Evolutionary conservation across 2,797 vertebrate species (phyloP).

Genomic region (Falco cherrug): DNA sequence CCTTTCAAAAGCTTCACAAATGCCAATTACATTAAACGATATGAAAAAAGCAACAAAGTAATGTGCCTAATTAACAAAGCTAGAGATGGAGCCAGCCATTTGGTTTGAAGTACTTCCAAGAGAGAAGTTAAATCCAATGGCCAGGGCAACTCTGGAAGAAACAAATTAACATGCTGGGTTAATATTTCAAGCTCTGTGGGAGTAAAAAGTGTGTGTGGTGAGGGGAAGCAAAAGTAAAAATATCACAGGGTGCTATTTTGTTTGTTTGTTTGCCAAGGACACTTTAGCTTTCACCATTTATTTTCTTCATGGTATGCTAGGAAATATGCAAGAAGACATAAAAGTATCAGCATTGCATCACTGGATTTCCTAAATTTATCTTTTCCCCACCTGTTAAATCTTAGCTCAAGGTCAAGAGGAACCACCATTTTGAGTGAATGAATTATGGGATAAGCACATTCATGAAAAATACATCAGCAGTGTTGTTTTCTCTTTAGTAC

Average conservation of each 20-base stretch:
- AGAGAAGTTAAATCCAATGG: slow-evolving; percentile 33
- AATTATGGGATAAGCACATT: background rate
- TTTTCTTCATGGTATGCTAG: background rate
- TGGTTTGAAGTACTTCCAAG: slow-evolving; percentile 54
- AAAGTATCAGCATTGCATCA: background rate
- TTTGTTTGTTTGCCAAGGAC: slow-evolving; percentile 46
- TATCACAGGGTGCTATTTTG: background rate
- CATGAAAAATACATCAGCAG: background rate
- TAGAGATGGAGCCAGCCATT: slow-evolving; percentile 33
- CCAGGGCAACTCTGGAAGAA: slow-evolving; percentile 48
- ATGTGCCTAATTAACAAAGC: slow-evolving; percentile 44
- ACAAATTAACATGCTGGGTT: slow-evolving; percentile 43
- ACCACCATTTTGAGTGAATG: background rate
- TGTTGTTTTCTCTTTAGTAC: background rate
- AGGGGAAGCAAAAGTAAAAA: slow-evolving; percentile 38
- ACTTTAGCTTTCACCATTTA: background rate
- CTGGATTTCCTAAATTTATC: slow-evolving; percentile 16
- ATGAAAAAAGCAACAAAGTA: slow-evolving; percentile 24
- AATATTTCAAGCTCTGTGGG: slow-evolving; percentile 49
- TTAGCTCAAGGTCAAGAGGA: slow-evolving; percentile 6
- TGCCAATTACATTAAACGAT: slow-evolving; percentile 7
- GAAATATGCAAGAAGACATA: slow-evolving; percentile 20
- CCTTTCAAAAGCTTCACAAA: slow-evolving; percentile 41
- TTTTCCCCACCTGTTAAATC: background rate
- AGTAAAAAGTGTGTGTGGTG: background rate